phyloP scores from a whole-genome alignment of 2,797 vertebrate genomes.

The Sebastiscus albofasciatus region DNA sequence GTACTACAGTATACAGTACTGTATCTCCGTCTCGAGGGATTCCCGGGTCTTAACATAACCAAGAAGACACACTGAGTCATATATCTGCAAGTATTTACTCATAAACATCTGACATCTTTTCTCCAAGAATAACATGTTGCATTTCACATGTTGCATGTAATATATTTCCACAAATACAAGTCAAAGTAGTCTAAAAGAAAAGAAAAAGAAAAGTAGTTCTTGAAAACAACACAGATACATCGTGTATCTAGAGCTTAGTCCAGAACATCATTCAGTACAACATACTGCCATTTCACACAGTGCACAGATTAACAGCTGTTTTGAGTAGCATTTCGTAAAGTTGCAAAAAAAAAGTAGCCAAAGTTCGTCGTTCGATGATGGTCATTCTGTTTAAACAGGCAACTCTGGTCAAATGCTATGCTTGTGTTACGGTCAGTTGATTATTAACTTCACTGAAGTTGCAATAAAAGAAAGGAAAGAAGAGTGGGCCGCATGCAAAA shows the following conservation, averaged over 20 bases:
- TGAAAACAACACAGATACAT: constrained; percentile 64
- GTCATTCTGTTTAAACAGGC: constrained; percentile 59
- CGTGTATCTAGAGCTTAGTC: constrained; percentile 56
- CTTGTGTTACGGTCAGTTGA: constrained; percentile 34
- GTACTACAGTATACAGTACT: no score
- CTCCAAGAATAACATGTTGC: constrained; percentile 71
- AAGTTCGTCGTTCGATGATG: constrained; percentile 27
- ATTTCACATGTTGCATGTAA: constrained; percentile 68
- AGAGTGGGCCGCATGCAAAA: constrained; percentile 56
- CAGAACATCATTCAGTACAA: constrained; percentile 61
- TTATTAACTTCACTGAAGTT: constrained; percentile 81
- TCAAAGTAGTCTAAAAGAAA: constrained; percentile 55
- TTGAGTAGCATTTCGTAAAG: constrained; percentile 57
- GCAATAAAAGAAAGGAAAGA: constrained; percentile 53
- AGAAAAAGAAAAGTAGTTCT: constrained; percentile 37
- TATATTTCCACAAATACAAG: constrained; percentile 74
- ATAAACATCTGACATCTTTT: constrained; percentile 72
- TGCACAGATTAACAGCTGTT: constrained; percentile 57
- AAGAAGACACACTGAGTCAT: constrained; percentile 31
- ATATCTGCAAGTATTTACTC: constrained; percentile 78
- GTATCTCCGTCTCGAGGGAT: background rate
- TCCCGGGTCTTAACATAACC: background rate
- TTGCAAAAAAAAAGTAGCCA: constrained; percentile 46
- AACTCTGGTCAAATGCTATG: constrained; percentile 70
- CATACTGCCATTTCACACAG: constrained; percentile 56